Base-by-base conservation (phyloP, 2,113 vertebrate genomes). In the Callospermophilus lateralis region DNA sequence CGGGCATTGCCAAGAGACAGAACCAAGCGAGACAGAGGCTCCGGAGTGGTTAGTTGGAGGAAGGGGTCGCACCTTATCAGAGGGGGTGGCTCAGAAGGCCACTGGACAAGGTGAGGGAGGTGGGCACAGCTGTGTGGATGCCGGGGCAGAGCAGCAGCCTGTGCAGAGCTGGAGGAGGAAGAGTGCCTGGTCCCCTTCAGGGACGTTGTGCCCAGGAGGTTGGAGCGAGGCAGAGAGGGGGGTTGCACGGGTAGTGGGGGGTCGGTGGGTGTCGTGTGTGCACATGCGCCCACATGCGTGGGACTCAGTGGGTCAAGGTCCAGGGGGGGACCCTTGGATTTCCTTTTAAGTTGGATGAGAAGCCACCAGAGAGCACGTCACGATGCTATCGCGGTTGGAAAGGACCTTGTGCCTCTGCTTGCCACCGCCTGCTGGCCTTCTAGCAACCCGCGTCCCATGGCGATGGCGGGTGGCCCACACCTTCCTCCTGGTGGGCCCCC, bases 11-110 rank as follows among this genome's bases (percentile, higher is more conserved):
- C 77, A 1, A 51, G 37, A 53, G 1, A 9, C 28, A 17, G 61
- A 76, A 28, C 3, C 37, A 26, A 58, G 48, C 11, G 0, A 53
- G 42, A 32, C 22, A n/a, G n/a, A n/a, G 58, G 63, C 42, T 53
- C 45, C 0, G 45, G 45, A 6, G 58, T 4, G 72, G 37, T 0
- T 16, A 3, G 10, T 3, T 4, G 7, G 45, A 19, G 1, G 34
- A 28, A 7, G 3, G 67, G 79, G 79, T 22, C 2, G 4, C 16
- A 1, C 34, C 12, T 37, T 15, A 13, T 3, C 13, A 34, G 51
- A 79, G 13, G 88, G 42, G 20, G 74, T 37, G 68, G n/a, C 26
- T 4, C 65, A 26, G 73, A 78, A 83, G 80, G 34, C 24, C 48
- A 15, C 28, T 24, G 11, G 63, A 11, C 24, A 28, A 26, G 24